Base-by-base conservation (phyloP, 2,888 invertebrate species). In the Monoplex corrugatus region DNA sequence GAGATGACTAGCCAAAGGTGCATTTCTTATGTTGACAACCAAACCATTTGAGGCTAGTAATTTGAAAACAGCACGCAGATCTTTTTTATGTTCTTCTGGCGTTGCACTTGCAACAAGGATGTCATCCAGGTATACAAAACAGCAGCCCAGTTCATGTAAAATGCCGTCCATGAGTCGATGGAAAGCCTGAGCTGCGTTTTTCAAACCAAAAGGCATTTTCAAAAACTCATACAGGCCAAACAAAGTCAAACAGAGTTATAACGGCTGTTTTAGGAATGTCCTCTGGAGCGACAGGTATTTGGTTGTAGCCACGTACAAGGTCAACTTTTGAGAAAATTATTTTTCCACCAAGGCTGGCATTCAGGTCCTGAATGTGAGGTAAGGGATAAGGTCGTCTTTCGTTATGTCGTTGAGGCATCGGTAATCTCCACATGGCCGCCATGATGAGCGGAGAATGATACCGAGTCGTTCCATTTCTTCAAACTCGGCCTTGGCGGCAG, bases 141-240 rank as follows among this genome's bases (percentile, higher is more conserved):
- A 72, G 72, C 23, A 72, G 3, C 35, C 35, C 16, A 72, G 0
- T 10, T 1, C 72, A 32, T 72, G 72, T 32, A 72, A 23, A 19
- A 35, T 72, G 8, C 72, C 5, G 19, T 72, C 72, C 32, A 38
- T 72, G 35, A 72, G 72, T 13, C 72, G 38, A 8, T 72, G n/a
- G 35, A 72, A 72, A 6, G 72, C 72, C 19, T 72, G 35, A 35
- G 72, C 38, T 3, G 72, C 72, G 19, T 72, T 72, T 32, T 72
- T 72, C 35, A 72, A 72, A 32, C 32, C 72, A 72, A 72, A 72
- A 8, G 72, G 72, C 72, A 72, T 72, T 72, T 72, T 72, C 38
- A 72, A 35, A 2, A 72, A 72, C 72, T 72, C 72, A 3, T 72
- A 72, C 35, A 35, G 72, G 23, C 72, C 72, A 35, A 35, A 72